Evolutionary conservation across 2,888 invertebrate species (phyloP).

Genomic region (Toxonevra muliebris): DNA sequence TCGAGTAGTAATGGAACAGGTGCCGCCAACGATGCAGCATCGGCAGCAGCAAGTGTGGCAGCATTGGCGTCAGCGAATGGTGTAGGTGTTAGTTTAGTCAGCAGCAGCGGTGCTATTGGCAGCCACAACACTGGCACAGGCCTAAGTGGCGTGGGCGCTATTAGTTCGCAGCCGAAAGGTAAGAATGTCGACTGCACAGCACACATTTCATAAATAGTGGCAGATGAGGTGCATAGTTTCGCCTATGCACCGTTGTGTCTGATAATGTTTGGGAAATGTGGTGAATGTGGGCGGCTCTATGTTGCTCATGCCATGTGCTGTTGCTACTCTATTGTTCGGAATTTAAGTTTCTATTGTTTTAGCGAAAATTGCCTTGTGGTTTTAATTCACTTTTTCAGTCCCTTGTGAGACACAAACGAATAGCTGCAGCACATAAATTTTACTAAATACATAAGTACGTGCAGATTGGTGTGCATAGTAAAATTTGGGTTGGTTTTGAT

Average conservation of each 20-base stretch:
- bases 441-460: too few relatives aligned
- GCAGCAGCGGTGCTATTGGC: slow-evolving; percentile 18
- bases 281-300: not conserved
- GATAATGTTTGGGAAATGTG: too few relatives aligned
- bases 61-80: slow-evolving; percentile 24
- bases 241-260: too few relatives aligned
- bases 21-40: slow-evolving; percentile 13
- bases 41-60: slow-evolving; percentile 17
- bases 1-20: slow-evolving; percentile 28
- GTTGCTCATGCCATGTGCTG: not conserved
- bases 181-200: not conserved
- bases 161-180: slow-evolving; percentile 22
- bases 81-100: slow-evolving; percentile 16
- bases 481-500: too few relatives aligned
- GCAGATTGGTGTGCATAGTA: too few relatives aligned
- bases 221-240: too few relatives aligned
- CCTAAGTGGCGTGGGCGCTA: slow-evolving; percentile 4
- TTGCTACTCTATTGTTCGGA: slow-evolving; percentile 5
- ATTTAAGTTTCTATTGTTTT: slow-evolving; percentile 7
- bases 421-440: too few relatives aligned
- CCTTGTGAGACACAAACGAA: not conserved
- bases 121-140: not conserved
- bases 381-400: slow-evolving; percentile 1
- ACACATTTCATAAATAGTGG: too few relatives aligned
- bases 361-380: slow-evolving; percentile 8